phyloP scores from a whole-genome alignment of 2,113 vertebrate species.

The Monarcha castaneiventris region DNA sequence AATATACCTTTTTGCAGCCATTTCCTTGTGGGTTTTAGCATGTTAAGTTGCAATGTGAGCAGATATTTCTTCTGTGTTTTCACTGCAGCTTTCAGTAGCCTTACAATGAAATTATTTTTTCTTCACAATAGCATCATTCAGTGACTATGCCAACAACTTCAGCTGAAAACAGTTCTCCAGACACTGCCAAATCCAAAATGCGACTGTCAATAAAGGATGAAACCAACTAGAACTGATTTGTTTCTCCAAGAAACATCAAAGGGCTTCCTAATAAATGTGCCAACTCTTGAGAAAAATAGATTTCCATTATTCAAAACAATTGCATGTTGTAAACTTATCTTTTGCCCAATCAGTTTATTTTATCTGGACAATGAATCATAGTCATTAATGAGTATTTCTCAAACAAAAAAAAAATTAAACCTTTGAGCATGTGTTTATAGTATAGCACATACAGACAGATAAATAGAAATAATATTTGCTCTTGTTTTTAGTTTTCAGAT shows the following conservation, averaged over 20 bases:
- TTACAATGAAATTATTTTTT: background rate
- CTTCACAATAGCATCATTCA: background rate
- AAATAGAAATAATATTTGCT: background rate
- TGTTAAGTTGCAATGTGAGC: background rate
- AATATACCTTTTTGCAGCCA: background rate
- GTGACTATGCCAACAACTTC: constrained; percentile 9
- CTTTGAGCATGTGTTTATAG: background rate
- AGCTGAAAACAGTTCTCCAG: background rate
- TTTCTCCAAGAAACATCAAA: background rate
- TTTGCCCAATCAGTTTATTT: background rate
- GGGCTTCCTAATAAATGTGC: background rate
- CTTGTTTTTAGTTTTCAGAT: background rate
- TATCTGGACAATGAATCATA: background rate
- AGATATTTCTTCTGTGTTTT: background rate
- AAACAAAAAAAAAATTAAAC: background rate
- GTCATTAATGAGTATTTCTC: background rate
- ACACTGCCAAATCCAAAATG: constrained; percentile 21
- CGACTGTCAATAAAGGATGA: background rate
- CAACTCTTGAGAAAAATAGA: background rate
- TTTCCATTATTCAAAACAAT: background rate
- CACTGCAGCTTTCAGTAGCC: background rate
- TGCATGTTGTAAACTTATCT: background rate
- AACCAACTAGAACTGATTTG: background rate
- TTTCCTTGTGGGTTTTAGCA: background rate
- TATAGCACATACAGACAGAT: background rate